Evolutionary conservation across 2,797 vertebrate genomes (phyloP).

Genomic region (Sebastes paucispinis): DNA sequence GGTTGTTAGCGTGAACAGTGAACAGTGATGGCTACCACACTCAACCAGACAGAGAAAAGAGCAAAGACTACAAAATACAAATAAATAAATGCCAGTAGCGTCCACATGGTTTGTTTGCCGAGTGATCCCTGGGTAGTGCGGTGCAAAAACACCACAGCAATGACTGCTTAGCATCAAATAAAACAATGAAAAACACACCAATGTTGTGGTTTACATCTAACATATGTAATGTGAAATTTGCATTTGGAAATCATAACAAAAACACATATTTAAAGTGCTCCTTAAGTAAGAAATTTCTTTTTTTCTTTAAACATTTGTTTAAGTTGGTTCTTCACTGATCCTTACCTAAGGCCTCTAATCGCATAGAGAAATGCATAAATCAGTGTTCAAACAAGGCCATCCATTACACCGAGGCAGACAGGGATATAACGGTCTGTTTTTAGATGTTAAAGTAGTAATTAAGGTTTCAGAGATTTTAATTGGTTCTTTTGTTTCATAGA

Average conservation of each 20-base stretch:
- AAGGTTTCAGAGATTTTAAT: conserved; percentile 77
- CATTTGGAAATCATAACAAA: neutral
- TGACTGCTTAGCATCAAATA: neutral
- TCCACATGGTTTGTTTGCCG: neutral
- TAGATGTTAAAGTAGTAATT: conserved; percentile 75
- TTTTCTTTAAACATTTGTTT: conserved; percentile 30
- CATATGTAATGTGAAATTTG: neutral
- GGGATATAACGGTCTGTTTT: conserved; percentile 58
- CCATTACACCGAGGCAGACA: conserved; percentile 60
- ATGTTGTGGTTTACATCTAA: neutral
- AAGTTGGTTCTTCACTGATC: conserved; percentile 46
- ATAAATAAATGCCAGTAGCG: neutral
- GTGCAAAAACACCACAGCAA: neutral
- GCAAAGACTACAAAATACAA: conserved; percentile 7
- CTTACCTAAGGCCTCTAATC: conserved; percentile 58
- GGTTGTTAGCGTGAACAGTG: neutral
- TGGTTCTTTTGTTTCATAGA: conserved; percentile 79
- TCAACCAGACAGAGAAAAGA: neutral
- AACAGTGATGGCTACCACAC: neutral
- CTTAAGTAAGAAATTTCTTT: conserved; percentile 17
- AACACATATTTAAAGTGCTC: neutral
- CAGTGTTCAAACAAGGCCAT: conserved; percentile 65
- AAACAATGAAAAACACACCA: neutral
- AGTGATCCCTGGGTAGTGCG: neutral
- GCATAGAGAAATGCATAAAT: conserved; percentile 53